Percentiles rank a stretch among this genome's conserved stretches.
Conservation (phyloP, 92 coral and sea anemone species). For the Metridium senile region DNA sequence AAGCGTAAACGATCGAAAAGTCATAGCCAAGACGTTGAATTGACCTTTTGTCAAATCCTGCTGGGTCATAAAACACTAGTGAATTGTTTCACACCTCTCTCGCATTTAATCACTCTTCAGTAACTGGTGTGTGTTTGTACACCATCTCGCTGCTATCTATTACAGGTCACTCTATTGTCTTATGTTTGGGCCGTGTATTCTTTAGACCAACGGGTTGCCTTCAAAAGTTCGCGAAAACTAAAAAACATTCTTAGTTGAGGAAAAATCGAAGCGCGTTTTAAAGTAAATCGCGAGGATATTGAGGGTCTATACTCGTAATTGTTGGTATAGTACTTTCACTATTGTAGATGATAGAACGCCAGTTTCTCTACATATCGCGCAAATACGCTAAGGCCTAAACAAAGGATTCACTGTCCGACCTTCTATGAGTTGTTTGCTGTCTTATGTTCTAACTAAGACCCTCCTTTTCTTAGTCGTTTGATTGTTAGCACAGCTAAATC, state of each 20-base stretch:
- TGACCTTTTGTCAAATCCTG: constrained; percentile 12
- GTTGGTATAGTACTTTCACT: background rate
- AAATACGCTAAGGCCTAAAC: constrained; percentile 34
- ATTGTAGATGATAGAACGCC: background rate
- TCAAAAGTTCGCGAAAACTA: background rate
- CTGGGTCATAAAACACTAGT: background rate
- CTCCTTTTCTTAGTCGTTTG: constrained; percentile 22
- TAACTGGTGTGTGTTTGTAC: constrained; percentile 22
- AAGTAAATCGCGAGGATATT: background rate
- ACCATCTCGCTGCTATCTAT: background rate
- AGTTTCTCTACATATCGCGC: constrained; percentile 11
- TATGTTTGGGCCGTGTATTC: background rate
- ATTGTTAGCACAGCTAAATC: constrained; percentile 53
- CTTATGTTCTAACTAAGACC: constrained; percentile 22
- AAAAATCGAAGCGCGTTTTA: background rate
- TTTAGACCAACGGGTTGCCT: background rate
- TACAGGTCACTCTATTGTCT: constrained; percentile 21
- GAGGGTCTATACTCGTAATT: background rate
- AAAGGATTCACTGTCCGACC: constrained; percentile 28
- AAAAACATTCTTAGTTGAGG: background rate
- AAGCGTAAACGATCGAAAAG: constrained; percentile 13
- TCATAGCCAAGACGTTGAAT: background rate
- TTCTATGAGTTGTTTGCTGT: constrained; percentile 32
- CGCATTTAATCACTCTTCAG: constrained; percentile 20
- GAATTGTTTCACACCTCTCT: constrained; percentile 30